phyloP scores from a whole-genome alignment of 2,797 vertebrate species.

The Loris lydekkerianus region DNA sequence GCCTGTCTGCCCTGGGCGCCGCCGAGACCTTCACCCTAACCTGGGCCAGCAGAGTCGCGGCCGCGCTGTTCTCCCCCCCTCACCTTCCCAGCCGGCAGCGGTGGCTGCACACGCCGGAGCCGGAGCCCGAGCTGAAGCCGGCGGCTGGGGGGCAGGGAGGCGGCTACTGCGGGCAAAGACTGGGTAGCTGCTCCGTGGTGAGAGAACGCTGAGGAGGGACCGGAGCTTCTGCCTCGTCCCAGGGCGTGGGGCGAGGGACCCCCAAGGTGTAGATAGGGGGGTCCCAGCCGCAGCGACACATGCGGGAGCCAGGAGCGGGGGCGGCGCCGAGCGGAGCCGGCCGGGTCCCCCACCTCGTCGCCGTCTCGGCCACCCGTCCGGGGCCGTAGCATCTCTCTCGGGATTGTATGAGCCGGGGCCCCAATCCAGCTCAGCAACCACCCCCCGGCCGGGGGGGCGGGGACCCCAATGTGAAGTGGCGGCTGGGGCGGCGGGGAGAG shows the following conservation, averaged over 20 bases:
- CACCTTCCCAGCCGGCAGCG: constrained; percentile 80
- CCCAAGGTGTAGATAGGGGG: constrained; percentile 79
- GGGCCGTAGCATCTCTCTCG: constrained; percentile 73
- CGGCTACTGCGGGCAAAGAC: constrained; percentile 73
- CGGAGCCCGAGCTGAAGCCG: constrained; percentile 77
- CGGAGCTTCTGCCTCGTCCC: constrained; percentile 62
- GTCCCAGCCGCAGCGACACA: constrained; percentile 82
- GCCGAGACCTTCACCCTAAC: constrained; percentile 71
- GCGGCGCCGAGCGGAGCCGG: constrained; percentile 85
- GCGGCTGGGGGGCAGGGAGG: constrained; percentile 82
- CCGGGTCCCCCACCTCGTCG: constrained; percentile 74
- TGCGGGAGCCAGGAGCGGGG: constrained; percentile 84
- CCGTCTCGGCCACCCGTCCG: constrained; percentile 54
- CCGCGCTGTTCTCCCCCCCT: constrained; percentile 85
- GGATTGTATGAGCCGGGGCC: constrained; percentile 71
- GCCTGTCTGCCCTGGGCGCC: constrained; percentile 66
- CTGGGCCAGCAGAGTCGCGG: constrained; percentile 81
- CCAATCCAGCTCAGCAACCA: constrained; percentile 53
- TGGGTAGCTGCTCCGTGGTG: constrained; percentile 57
- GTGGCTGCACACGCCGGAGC: constrained; percentile 80
- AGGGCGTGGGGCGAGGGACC: constrained; percentile 74
- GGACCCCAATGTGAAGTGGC: constrained; percentile 79
- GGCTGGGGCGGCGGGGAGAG: constrained; percentile 67
- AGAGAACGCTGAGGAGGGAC: constrained; percentile 67
- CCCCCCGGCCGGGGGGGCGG: constrained; percentile 77